These are phyloP conservation scores for Trematomus loennbergii DNA, from an alignment of 2,113 vertebrate genomes.

Conservation along the genomic window DNA sequence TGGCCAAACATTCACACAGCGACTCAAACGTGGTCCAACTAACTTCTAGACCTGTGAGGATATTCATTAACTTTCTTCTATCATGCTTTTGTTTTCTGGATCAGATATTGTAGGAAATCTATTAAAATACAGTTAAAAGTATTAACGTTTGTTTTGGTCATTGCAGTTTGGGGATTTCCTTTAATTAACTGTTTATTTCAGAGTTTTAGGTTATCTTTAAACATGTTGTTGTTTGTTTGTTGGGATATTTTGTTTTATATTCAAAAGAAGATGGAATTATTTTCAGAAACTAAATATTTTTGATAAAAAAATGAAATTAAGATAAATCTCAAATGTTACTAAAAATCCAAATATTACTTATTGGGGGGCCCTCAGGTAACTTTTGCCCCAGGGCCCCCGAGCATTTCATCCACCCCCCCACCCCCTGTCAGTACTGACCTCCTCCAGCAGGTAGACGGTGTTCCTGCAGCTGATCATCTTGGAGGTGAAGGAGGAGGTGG, in stretches of 20 bases:
- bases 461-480: slow-evolving; percentile 77
- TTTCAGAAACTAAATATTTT: too few species aligned
- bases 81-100: too few species aligned
- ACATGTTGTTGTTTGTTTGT: background rate
- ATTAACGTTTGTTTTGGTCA: too few species aligned
- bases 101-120: too few species aligned
- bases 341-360: too few species aligned
- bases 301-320: too few species aligned
- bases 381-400: background rate
- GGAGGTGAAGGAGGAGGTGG: slow-evolving; percentile 78
- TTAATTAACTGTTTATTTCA: too few species aligned
- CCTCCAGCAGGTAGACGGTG: slow-evolving; percentile 78
- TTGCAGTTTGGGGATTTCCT: too few species aligned
- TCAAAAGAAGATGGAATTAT: background rate
- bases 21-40: background rate
- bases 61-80: background rate
- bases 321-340: background rate
- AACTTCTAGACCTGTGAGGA: background rate
- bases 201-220: background rate
- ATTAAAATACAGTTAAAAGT: too few species aligned
- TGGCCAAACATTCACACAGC: background rate
- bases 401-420: background rate
- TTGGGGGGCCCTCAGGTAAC: background rate
- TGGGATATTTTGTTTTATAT: background rate
- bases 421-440: slow-evolving; percentile 58